Base-by-base conservation (phyloP, 2,113 vertebrate genomes). In the Gnathonemus longibarbis region DNA sequence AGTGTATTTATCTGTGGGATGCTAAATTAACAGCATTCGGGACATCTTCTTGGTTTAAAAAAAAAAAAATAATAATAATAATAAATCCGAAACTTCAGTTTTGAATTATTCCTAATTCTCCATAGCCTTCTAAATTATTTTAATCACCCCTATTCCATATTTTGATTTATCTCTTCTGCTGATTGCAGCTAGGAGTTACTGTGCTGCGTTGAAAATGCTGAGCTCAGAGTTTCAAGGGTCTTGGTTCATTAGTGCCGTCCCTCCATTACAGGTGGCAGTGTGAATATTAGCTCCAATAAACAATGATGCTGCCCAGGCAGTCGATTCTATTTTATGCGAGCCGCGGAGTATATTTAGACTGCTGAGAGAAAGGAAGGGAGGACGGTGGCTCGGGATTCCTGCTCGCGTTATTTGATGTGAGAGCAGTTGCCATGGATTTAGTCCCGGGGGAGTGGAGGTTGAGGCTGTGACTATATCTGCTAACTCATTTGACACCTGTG, bases 341-440 rank as follows among this genome's bases (percentile, higher is more conserved):
- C 80, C n/a, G n/a, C 66, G 8, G 89, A 53, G 66, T 88, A 88
- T 88, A 88, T 93, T 91, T 92, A 91, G 91, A 90, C 70, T 45
- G 87, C 56, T 48, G 42, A 53, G 86, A 91, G 88, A 89, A 52
- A 86, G 88, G 89, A 89, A 88, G 92, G 90, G 58, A 84, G 93
- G 91, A 89, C 88, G 66, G 90, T 88, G 88, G 48, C 89, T 90
- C 86, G 74, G 93, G 92, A 92, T 90, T 93, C 92, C 91, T 91
- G 90, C 91, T 92, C 90, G 45, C 86, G 88, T 88, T 90, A 53
- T 92, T 89, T 92, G 92, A 91, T 92, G 91, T 92, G 89, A n/a
- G 50, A 91, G 89, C 90, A 74, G 93, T 93, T 93, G 90, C 92
- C 91, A 93, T 93, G 91, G 92, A 91, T 93, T 91, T 91, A 48